phyloP scores from a whole-genome alignment of 1,140 invertebrate species.

The Drosophila littoralis region DNA sequence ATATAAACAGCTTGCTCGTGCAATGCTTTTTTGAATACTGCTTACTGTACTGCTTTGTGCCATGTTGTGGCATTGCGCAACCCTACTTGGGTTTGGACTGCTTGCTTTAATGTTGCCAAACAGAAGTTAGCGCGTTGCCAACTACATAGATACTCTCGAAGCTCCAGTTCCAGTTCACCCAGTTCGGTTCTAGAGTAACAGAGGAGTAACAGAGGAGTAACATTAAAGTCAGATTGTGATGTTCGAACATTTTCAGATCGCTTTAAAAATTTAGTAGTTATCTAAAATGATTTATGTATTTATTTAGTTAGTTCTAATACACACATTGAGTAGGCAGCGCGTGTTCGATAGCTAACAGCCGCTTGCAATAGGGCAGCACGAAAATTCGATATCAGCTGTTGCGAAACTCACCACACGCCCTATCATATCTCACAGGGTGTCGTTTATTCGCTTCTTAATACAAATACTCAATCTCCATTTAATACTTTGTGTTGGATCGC shows the following conservation, averaged over 20 bases:
- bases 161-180: neutral
- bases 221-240: neutral
- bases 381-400: constrained; percentile 28
- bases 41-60: too few species aligned
- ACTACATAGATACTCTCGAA: neutral
- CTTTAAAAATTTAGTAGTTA: neutral
- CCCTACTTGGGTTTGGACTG: too few species aligned
- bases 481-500: constrained; percentile 35
- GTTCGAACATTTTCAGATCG: too few species aligned
- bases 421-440: constrained; percentile 10
- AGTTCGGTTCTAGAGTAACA: neutral
- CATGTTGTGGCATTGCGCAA: too few species aligned
- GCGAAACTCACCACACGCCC: constrained; percentile 37
- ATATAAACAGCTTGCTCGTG: neutral
- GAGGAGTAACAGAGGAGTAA: neutral
- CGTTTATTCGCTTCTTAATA: neutral
- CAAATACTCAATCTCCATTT: constrained; percentile 6
- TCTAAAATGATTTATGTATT: neutral
- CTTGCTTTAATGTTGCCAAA: constrained; percentile 10
- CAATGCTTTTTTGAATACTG: neutral
- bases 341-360: neutral
- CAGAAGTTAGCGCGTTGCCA: constrained; percentile 15
- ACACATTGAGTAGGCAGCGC: neutral
- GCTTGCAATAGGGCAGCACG: neutral
- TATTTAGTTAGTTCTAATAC: too few species aligned